phyloP scores from a whole-genome alignment of 1,140 invertebrate species.

The Dendrolimus punctatus region DNA sequence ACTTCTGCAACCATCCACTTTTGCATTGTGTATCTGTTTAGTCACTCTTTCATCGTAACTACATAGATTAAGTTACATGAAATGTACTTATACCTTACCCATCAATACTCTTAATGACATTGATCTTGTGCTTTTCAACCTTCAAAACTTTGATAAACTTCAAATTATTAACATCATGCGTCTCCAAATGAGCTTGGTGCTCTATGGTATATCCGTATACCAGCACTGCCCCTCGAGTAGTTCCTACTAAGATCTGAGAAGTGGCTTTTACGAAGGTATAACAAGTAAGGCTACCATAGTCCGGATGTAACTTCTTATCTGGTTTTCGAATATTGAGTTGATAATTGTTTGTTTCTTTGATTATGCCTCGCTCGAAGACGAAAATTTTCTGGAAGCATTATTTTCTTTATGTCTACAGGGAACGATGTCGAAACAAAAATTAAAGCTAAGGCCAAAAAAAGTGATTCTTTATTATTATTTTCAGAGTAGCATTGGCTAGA shows the following conservation, averaged over 20 bases:
- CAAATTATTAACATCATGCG: slow-evolving; percentile 27
- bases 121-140: slow-evolving; percentile 37
- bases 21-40: too few relatives aligned
- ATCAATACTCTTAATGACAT: slow-evolving; percentile 49
- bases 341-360: slow-evolving; percentile 47
- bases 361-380: slow-evolving; percentile 39
- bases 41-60: too few relatives aligned
- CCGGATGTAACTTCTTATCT: slow-evolving; percentile 23
- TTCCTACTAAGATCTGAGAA: slow-evolving; percentile 40
- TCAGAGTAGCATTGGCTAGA: too few relatives aligned
- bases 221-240: slow-evolving; percentile 37
- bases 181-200: slow-evolving; percentile 23
- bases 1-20: too few relatives aligned
- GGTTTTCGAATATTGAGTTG: slow-evolving; percentile 36
- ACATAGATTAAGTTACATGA: too few relatives aligned
- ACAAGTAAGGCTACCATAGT: slow-evolving; percentile 37
- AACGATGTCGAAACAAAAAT: neutral
- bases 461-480: too few relatives aligned
- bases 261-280: slow-evolving; percentile 44
- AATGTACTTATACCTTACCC: slow-evolving; percentile 24
- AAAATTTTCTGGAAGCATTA: slow-evolving; percentile 41
- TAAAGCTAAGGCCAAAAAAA: slow-evolving; percentile 3
- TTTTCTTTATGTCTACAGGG: neutral
- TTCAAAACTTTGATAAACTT: slow-evolving; percentile 47
- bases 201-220: slow-evolving; percentile 48